Percentiles rank a stretch among this genome's conserved stretches.
phyloP scores from a whole-genome alignment of 2,113 vertebrate genomes.

The Pedetes capensis region DNA sequence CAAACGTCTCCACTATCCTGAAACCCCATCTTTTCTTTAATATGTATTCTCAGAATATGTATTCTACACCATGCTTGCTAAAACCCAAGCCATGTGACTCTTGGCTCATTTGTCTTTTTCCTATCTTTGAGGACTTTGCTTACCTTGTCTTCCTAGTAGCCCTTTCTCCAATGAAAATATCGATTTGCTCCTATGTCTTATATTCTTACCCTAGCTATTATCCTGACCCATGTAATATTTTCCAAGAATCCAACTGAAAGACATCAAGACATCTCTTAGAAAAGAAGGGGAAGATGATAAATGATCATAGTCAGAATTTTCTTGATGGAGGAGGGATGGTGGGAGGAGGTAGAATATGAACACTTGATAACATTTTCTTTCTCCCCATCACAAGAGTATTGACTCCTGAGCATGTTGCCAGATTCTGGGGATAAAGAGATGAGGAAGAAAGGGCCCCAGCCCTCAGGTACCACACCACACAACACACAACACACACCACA shows the following conservation, averaged over 20 bases:
- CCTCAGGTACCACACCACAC: background rate
- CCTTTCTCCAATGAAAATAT: background rate
- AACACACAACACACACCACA: too few relatives aligned
- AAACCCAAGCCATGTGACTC: background rate
- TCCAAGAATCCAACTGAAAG: background rate
- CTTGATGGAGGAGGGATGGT: background rate
- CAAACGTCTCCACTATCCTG: background rate
- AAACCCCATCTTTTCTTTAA: background rate
- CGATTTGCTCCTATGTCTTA: background rate
- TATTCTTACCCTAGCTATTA: background rate
- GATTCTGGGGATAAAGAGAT: background rate
- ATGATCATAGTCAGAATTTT: background rate
- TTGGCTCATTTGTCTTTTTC: background rate
- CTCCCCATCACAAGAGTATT: background rate
- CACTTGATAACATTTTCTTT: background rate
- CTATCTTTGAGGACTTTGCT: background rate
- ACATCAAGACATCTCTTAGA: background rate
- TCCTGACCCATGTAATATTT: background rate
- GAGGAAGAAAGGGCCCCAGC: background rate
- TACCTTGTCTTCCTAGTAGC: background rate
- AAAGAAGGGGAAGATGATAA: background rate
- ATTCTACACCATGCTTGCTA: background rate
- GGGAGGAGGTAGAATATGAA: background rate
- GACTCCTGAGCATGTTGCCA: background rate
- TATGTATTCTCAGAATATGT: background rate